phyloP scores from a whole-genome alignment of 2,797 vertebrate genomes.

The Sitta carolinensis region DNA sequence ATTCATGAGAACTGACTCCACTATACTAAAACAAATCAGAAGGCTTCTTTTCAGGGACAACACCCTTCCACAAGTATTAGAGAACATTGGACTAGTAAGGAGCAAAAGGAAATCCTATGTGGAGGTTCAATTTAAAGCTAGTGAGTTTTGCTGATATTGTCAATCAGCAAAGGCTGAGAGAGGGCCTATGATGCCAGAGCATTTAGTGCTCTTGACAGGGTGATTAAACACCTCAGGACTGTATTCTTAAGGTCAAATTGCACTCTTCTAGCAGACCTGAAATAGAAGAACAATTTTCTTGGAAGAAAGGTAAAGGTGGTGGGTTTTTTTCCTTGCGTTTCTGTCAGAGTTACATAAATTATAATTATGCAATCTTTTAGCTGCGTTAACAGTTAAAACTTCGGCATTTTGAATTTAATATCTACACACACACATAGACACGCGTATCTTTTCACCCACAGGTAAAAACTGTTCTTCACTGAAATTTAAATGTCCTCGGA shows the following conservation, averaged over 20 bases:
- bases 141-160: slow-evolving; percentile 73
- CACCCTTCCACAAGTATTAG: slow-evolving; percentile 20
- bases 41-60: too few species aligned
- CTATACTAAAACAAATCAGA: too few species aligned
- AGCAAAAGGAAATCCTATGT: slow-evolving; percentile 63
- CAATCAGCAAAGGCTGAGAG: slow-evolving; percentile 58
- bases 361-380: background rate
- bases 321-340: background rate
- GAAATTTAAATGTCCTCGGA: background rate
- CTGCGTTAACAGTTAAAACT: slow-evolving; percentile 1
- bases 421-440: background rate
- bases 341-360: background rate
- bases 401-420: slow-evolving; percentile 17
- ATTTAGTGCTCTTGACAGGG: slow-evolving; percentile 55
- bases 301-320: slow-evolving; percentile 3
- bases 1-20: too few species aligned
- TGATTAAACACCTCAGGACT: slow-evolving; percentile 70
- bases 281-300: slow-evolving; percentile 32
- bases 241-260: slow-evolving; percentile 63
- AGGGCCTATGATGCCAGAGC: slow-evolving; percentile 39
- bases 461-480: slow-evolving; percentile 18
- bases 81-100: slow-evolving; percentile 60
- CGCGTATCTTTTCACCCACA: background rate
- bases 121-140: slow-evolving; percentile 77
- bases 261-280: slow-evolving; percentile 15